Conservation (phyloP, 1,140 invertebrate genomes). For the Euwallacea fornicatus region DNA sequence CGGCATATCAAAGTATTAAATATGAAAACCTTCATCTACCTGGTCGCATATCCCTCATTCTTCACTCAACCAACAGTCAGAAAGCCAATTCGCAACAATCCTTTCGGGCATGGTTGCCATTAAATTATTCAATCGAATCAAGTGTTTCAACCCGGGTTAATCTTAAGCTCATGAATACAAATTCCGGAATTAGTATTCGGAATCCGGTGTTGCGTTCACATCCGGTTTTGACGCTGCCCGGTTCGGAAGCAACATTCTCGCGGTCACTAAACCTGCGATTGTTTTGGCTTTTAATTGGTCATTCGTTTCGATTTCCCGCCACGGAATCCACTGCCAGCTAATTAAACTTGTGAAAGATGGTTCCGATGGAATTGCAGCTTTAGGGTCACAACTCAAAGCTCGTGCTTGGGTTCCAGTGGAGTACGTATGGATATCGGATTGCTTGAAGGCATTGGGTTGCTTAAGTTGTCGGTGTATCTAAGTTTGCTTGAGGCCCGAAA, state of each 20-base stretch:
- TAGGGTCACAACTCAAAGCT: no score
- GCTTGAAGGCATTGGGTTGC: no score
- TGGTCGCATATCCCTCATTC: neutral
- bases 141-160: slow-evolving; percentile 34
- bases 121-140: slow-evolving; percentile 38
- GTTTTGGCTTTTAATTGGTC: slow-evolving; percentile 30
- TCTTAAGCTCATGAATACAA: slow-evolving; percentile 38
- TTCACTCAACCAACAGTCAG: slow-evolving; percentile 2
- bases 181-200: slow-evolving; percentile 37
- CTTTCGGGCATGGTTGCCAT: slow-evolving; percentile 25
- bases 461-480: no score
- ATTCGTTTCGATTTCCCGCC: neutral
- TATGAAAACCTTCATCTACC: neutral
- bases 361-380: no score
- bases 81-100: slow-evolving; percentile 28
- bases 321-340: neutral
- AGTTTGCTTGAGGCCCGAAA: no score
- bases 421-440: no score
- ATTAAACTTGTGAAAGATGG: no score
- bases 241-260: slow-evolving; percentile 17
- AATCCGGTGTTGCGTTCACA: slow-evolving; percentile 32
- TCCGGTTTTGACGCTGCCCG: slow-evolving; percentile 28
- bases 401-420: no score
- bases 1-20: neutral
- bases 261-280: slow-evolving; percentile 29